Conservation (phyloP, 2,888 invertebrate species). For the Stenurella melanura region DNA sequence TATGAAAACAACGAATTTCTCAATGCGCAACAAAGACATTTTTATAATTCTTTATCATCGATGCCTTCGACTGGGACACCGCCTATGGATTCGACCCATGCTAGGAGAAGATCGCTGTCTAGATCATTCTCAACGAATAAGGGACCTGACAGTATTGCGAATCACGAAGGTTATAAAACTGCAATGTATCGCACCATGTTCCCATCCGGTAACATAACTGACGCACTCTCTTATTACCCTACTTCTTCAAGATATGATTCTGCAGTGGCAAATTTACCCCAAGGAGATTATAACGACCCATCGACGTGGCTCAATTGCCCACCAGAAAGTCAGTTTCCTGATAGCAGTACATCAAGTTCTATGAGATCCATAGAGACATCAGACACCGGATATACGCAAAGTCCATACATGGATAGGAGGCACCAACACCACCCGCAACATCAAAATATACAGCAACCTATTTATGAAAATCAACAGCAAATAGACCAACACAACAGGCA, state of each 20-base stretch:
- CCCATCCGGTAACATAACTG: slow-evolving; percentile 84
- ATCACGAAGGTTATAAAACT: slow-evolving; percentile 80
- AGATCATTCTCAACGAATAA: slow-evolving; percentile 77
- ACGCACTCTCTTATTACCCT: slow-evolving; percentile 88
- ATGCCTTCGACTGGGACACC: slow-evolving; percentile 65
- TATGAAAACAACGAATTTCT: slow-evolving; percentile 74
- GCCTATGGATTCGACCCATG: slow-evolving; percentile 30
- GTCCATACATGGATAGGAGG: slow-evolving; percentile 68
- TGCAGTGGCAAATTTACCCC: slow-evolving; percentile 75
- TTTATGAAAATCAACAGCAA: slow-evolving; percentile 67
- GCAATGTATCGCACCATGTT: slow-evolving; percentile 81
- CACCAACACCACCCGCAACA: slow-evolving; percentile 60
- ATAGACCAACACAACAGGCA: slow-evolving; percentile 66
- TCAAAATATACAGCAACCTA: slow-evolving; percentile 60
- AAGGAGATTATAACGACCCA: slow-evolving; percentile 77
- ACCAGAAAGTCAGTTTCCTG: slow-evolving; percentile 73
- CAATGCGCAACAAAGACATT: slow-evolving; percentile 74
- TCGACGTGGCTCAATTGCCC: slow-evolving; percentile 75
- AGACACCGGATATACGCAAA: slow-evolving; percentile 74
- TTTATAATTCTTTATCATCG: slow-evolving; percentile 76
- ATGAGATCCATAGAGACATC: slow-evolving; percentile 78
- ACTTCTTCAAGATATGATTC: slow-evolving; percentile 79
- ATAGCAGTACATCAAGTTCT: slow-evolving; percentile 78
- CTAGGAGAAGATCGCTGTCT: slow-evolving; percentile 73
- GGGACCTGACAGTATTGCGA: slow-evolving; percentile 76